Evolutionary conservation across 1,140 invertebrate species (phyloP), one percentile per base, ranked within the genome.

Genomic region (Melipona quadrifasciata): DNA sequence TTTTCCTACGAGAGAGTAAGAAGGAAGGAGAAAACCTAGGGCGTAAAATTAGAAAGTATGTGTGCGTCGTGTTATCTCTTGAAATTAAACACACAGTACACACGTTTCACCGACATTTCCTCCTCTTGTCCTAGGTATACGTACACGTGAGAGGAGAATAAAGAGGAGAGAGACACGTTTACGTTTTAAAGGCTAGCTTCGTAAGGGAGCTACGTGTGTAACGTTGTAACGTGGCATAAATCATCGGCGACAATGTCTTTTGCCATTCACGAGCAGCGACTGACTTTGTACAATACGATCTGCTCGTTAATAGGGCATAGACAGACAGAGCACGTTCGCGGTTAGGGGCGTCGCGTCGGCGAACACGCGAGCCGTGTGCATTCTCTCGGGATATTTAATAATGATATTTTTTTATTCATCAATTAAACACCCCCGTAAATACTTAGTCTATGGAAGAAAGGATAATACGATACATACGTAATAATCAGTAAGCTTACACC

Each of bases 41-140:
- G 75, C 24, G 57, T 89, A 88, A 89, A 88, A 80, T 89, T 88
- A 88, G 83, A 88, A 83, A 78, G 68, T 80, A 86, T 34, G 67
- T 31, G 65, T 64, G 53, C 31, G 31, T 64, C 82, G 75, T 6
- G 74, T 77, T 82, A 64, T 53, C 79, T 87, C 82, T 88, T 81
- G 74, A 85, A 88, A 71, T 80, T 68, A 51, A 53, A 85, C 39
- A 47, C 39, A 39, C 71, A 34, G 80, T 80, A 21, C 64, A 65
- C 78, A 67, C 79, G 79, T 78, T 82, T 39, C 73, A 64, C 24
- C 47, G 58, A 31, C 73, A 21, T 68, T 85, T 82, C 65, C 74
- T 71, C 55, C 68, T 39, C 58, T 64, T n/a, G 39, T 47, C 8
- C 39, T 47, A 47, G 39, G 39, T 47, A 47, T 6, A 6, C 8